Conservation (phyloP, 2,797 vertebrate genomes). For the Pygocentrus nattereri region DNA sequence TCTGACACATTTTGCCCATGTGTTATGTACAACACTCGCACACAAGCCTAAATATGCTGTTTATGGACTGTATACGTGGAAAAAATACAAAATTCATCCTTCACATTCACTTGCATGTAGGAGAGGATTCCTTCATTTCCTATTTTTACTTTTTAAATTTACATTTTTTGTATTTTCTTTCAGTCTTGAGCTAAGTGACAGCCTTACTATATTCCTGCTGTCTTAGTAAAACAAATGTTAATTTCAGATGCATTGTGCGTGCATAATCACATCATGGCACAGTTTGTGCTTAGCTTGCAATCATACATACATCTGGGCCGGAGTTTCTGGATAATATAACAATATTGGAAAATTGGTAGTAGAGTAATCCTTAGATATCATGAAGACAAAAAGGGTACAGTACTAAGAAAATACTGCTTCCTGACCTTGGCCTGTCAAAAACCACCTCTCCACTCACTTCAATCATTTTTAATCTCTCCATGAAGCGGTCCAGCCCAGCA, state of each 20-base stretch:
- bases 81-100: no score
- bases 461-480: constrained; percentile 77
- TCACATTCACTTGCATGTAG: no score
- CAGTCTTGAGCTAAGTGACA: no score
- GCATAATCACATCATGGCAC: not conserved
- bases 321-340: not conserved
- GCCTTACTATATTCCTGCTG: no score
- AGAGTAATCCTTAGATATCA: not conserved
- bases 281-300: not conserved
- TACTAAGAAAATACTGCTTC: not conserved
- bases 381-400: not conserved
- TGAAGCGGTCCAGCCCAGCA: constrained; percentile 82
- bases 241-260: not conserved
- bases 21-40: no score
- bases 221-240: not conserved
- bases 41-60: no score
- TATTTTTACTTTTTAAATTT: no score
- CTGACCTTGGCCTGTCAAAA: not conserved
- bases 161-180: no score
- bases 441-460: constrained; percentile 73
- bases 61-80: no score
- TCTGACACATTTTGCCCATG: no score
- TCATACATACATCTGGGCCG: not conserved
- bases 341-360: not conserved
- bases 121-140: no score